Base-by-base conservation (phyloP, 2,113 vertebrate genomes). In the Argyrosomus japonicus region DNA sequence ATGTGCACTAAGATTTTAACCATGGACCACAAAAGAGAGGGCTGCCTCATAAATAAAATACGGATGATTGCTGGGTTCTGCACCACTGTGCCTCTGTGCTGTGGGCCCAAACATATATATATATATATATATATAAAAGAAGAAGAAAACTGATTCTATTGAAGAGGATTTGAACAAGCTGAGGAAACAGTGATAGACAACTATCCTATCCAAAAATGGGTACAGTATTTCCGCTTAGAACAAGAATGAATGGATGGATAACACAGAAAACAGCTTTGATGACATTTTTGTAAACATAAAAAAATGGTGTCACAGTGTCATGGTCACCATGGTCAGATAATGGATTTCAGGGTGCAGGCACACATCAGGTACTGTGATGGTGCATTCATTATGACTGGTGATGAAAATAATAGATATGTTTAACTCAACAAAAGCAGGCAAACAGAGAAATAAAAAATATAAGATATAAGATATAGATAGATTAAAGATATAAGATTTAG, bases 201-300 rank as follows among this genome's bases (percentile, higher is more conserved):
- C 29, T 32, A 7, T 48, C 10, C 18, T 61, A 45, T 43, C 29
- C 21, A 25, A 6, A 51, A 21, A 53, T 0, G 1, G 40, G 11
- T 13, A 40, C 3, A n/a, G 19, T 58, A 29, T 65, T 36, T 71
- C 27, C 36, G 47, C 11, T 17, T 48, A 15, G 71, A 61, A 32
- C 2, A 32, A 14, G 8, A 25, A 50, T 29, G 17, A 25, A 29
- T 48, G 43, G 14, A 65, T 64, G 62, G 62, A 14, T 27, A 48
- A 53, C 40, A 74, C 75, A 70, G 56, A 57, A 78, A 83, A 87
- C 79, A 21, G 79, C 21, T 71, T 69, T 65, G 54, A 61, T 79
- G 65, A 25, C 25, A 79, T 79, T 83, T 75, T 64, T 78, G 77
- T 71, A 86, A 86, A 86, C 77, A 86, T 54, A 54, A 27, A 60